These are phyloP conservation scores for Disparrhopalites patrizii DNA, from an alignment of 2,888 invertebrate genomes.

Conservation along the genomic window DNA sequence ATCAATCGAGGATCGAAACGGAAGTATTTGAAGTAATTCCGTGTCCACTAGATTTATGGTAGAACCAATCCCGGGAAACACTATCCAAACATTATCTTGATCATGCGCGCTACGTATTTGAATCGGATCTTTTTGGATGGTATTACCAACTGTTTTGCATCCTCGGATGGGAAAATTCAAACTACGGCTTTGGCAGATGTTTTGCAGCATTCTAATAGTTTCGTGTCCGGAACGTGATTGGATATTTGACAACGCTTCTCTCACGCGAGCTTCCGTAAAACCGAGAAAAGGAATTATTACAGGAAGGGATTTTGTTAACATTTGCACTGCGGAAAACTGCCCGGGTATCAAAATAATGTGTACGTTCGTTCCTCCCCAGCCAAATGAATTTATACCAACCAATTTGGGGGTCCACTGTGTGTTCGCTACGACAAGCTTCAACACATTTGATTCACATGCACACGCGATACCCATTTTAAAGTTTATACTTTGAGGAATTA, in stretches of 20 bases:
- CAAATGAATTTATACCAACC: constrained; percentile 92
- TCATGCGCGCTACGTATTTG: constrained; percentile 40
- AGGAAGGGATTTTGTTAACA: constrained; percentile 50
- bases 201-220: constrained; percentile 70
- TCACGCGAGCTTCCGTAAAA: constrained; percentile 69
- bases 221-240: constrained; percentile 60
- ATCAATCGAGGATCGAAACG: constrained; percentile 72
- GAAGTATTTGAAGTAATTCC: constrained; percentile 74
- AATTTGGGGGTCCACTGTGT: constrained; percentile 86
- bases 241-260: constrained; percentile 34
- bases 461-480: constrained; percentile 80
- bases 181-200: constrained; percentile 66
- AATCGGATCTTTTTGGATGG: constrained; percentile 37
- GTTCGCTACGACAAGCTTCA: constrained; percentile 83
- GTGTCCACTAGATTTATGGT: constrained; percentile 80
- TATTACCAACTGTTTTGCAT: constrained; percentile 65
- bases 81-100: constrained; percentile 82
- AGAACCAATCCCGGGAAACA: constrained; percentile 97
- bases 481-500: constrained; percentile 89
- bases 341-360: constrained; percentile 82
- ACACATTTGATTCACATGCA: constrained; percentile 78
- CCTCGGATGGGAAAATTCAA: constrained; percentile 77
- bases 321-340: constrained; percentile 57
- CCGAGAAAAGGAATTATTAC: constrained; percentile 74
- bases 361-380: constrained; percentile 90